Evolutionary conservation across 2,113 vertebrate genomes (phyloP), one percentile per base, ranked within the genome.

Genomic region (Turnix velox): DNA sequence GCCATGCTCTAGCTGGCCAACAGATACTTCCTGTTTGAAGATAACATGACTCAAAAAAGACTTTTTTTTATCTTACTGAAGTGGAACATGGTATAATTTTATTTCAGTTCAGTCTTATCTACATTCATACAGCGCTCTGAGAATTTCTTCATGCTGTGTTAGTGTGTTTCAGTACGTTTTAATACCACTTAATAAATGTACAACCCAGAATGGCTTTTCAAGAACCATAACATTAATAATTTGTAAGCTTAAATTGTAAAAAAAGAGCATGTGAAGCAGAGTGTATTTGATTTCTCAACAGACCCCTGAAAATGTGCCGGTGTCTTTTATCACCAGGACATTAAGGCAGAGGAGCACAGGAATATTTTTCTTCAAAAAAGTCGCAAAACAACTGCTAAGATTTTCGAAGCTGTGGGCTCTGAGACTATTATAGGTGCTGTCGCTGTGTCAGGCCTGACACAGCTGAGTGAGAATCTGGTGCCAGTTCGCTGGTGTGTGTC

Each of bases 71-170:
- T 92, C 65, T 87, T 63, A 30, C 37, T 75, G 25, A 84, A 88
- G 57, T 87, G 73, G 57, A 37, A 75, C 61, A 84, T 78, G 77
- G 77, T 93, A 84, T 88, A 88, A 93, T 92, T 96, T 92, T 84
- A 88, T 92, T 95, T 92, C 76, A 24, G 40, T 57, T 23, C 37
- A n/a, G 65, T 57, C 84, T 95, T 95, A 95, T 91, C 93, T 95
- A 42, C 87, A 89, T 92, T 84, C 84, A 18, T 4, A 61, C 88
- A 94, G 92, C 95, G 65, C 77, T 79, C 48, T 3, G 19, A 88
- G 67, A 88, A 88, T 90, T 95, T 83, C 85, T 95, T 92, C 86
- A 87, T 84, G 66, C 65, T 84, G 52, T 65, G 48, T 96, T 93
- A 95, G 48, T 80, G 59, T 90, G 80, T 81, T 95, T 92, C 69